Evolutionary conservation across 2,113 vertebrate genomes (phyloP).

Genomic region (Serilophus lunatus): DNA sequence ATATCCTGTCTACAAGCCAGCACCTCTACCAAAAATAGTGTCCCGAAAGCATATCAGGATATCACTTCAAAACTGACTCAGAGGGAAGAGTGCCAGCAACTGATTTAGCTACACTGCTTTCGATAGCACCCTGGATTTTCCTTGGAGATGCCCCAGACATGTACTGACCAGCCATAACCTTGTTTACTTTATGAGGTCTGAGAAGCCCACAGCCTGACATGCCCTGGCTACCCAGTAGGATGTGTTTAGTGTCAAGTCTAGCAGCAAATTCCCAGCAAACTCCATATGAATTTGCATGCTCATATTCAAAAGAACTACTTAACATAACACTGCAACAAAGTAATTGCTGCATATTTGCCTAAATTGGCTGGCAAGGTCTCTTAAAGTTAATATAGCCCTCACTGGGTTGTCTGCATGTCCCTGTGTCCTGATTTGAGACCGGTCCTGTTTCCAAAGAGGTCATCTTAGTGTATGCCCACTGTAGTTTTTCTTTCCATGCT

Average conservation of each 20-base stretch:
- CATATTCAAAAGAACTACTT: conserved; percentile 20
- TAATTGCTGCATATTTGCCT: not conserved
- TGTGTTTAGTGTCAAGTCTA: conserved; percentile 28
- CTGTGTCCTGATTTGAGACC: not conserved
- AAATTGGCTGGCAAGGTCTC: not conserved
- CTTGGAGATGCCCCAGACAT: conserved; percentile 65
- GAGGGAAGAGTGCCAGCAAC: conserved; percentile 51
- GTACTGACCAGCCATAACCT: conserved; percentile 57
- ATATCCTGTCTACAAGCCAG: conserved; percentile 54
- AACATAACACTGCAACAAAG: not conserved
- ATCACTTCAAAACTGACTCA: conserved; percentile 61
- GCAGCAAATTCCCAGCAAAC: conserved; percentile 8
- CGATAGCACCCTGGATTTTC: conserved; percentile 65
- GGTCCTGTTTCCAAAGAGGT: not conserved
- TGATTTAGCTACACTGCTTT: conserved; percentile 55
- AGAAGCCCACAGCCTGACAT: conserved; percentile 42
- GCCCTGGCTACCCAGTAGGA: not conserved
- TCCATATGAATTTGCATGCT: not conserved
- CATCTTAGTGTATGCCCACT: not conserved
- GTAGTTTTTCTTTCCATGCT: not conserved
- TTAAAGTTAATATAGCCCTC: not conserved
- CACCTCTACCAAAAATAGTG: conserved; percentile 60
- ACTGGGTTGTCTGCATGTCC: not conserved
- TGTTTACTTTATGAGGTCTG: conserved; percentile 58
- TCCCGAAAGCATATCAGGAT: conserved; percentile 57